Evolutionary conservation across 2,888 invertebrate genomes (phyloP).

Genomic region (Amiota communis): DNA sequence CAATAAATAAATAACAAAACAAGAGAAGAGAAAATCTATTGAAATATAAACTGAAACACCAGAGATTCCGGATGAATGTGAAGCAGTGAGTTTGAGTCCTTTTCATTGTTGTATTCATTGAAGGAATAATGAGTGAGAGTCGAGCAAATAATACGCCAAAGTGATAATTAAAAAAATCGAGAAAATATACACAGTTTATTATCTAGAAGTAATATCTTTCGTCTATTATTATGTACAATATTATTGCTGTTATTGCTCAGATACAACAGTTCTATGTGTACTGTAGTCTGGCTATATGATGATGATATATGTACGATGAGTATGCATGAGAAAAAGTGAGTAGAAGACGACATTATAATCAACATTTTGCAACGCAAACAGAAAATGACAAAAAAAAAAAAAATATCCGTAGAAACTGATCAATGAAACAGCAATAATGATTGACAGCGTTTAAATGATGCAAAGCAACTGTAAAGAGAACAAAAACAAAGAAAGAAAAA

Average conservation of each 20-base stretch:
- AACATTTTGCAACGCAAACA: constrained; percentile 43
- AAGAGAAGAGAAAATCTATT: constrained; percentile 15
- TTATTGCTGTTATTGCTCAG: not conserved
- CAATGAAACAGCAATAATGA: constrained; percentile 55
- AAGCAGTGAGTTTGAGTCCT: constrained; percentile 5
- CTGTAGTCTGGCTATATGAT: no score
- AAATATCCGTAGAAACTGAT: constrained; percentile 45
- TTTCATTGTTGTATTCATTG: constrained; percentile 50
- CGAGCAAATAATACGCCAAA: constrained; percentile 52
- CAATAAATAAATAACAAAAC: not conserved
- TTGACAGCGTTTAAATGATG: constrained; percentile 59
- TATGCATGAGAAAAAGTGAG: not conserved
- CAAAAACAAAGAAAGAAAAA: constrained; percentile 10
- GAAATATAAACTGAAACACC: constrained; percentile 46
- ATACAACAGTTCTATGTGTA: no score
- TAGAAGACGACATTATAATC: constrained; percentile 54
- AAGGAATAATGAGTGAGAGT: constrained; percentile 29
- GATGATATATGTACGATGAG: no score
- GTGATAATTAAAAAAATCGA: constrained; percentile 65
- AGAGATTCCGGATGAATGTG: constrained; percentile 40
- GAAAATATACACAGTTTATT: constrained; percentile 42
- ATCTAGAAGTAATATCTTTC: not conserved
- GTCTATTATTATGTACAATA: not conserved
- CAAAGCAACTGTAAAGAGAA: not conserved
- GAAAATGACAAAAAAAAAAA: constrained; percentile 34